Evolutionary conservation across 2,888 invertebrate genomes (phyloP).

Genomic region (Tholera decimalis): DNA sequence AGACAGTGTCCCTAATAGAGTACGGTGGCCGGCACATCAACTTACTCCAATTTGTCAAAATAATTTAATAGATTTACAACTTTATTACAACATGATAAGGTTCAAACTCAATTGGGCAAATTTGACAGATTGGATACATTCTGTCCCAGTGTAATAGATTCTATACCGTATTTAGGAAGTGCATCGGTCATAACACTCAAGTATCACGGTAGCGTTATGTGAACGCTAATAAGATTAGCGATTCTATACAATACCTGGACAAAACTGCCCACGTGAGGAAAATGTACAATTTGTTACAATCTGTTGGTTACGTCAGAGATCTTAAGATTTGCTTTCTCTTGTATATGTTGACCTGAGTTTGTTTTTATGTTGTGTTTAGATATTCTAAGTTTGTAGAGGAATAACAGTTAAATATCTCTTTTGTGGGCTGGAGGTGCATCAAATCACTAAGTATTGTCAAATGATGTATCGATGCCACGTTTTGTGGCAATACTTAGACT

Average conservation of each 20-base stretch:
- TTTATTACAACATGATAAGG: too few relatives aligned
- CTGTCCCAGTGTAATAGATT: slow-evolving; percentile 12
- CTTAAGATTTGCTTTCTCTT: slow-evolving; percentile 62
- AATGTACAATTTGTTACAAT: slow-evolving; percentile 55
- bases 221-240: slow-evolving; percentile 59
- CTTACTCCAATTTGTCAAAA: too few relatives aligned
- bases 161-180: slow-evolving; percentile 39
- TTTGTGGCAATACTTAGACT: too few relatives aligned
- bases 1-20: too few relatives aligned
- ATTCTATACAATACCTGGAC: slow-evolving; percentile 53
- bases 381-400: slow-evolving; percentile 18
- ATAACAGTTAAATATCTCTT: background rate
- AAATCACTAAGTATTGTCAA: too few relatives aligned
- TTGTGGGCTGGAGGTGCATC: too few relatives aligned
- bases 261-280: slow-evolving; percentile 48
- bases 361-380: slow-evolving; percentile 33
- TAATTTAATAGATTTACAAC: too few relatives aligned
- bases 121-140: background rate
- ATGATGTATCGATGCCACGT: too few relatives aligned
- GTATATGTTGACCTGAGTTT: slow-evolving; percentile 49
- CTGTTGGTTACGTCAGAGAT: slow-evolving; percentile 54
- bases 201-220: slow-evolving; percentile 48
- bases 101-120: too few relatives aligned
- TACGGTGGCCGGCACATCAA: too few relatives aligned
- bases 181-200: slow-evolving; percentile 54